These are phyloP conservation scores for Tragelaphus strepsiceros DNA, from an alignment of 2,113 vertebrate species.

Conservation along the genomic window DNA sequence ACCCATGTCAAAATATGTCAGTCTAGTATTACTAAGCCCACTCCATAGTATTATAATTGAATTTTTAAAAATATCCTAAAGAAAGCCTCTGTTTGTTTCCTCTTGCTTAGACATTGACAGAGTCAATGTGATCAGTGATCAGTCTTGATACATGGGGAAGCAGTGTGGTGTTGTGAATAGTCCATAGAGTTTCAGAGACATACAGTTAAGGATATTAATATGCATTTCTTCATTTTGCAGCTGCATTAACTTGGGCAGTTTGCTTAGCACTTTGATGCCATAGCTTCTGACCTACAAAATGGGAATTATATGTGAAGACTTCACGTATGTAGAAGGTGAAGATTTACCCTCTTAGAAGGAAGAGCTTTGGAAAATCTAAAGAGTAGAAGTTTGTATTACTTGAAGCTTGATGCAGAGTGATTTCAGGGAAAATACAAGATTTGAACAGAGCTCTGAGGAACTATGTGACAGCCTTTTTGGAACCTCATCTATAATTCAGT, in stretches of 20 bases:
- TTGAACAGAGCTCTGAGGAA: not conserved
- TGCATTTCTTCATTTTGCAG: not conserved
- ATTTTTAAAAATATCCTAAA: not conserved
- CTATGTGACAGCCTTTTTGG: not conserved
- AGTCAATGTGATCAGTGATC: not conserved
- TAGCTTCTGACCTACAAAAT: not conserved
- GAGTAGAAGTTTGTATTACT: not conserved
- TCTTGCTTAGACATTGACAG: not conserved
- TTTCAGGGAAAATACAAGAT: not conserved
- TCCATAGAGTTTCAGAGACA: not conserved
- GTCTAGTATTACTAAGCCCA: not conserved
- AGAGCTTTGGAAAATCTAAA: not conserved
- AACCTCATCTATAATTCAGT: not conserved
- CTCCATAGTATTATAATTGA: not conserved
- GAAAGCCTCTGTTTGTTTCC: not conserved
- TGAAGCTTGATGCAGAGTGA: not conserved
- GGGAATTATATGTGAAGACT: not conserved
- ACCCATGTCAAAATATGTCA: not conserved
- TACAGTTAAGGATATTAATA: not conserved
- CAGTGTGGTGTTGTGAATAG: not conserved
- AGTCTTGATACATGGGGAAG: not conserved
- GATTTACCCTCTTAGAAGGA: not conserved
- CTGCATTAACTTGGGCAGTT: not conserved
- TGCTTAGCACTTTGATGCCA: not conserved
- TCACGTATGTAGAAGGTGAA: not conserved